Conservation (phyloP, 2,888 invertebrate genomes). For the Rhyacophila evoluta region DNA sequence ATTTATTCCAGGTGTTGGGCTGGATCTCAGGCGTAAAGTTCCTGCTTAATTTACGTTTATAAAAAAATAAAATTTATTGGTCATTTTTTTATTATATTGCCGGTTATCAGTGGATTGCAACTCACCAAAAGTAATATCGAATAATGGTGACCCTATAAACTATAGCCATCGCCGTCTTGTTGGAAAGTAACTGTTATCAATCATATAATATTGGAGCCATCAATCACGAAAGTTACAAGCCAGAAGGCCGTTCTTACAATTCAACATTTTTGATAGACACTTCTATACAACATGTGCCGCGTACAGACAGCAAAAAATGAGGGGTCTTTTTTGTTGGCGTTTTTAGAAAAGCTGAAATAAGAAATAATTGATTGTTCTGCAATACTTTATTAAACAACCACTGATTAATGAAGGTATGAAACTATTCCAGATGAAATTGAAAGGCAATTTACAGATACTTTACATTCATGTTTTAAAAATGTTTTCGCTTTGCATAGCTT, state of each 20-base stretch:
- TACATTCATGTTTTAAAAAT: too few relatives aligned
- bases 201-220: conserved; percentile 53
- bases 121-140: too few relatives aligned
- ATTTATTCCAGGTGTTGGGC: too few relatives aligned
- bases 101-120: too few relatives aligned
- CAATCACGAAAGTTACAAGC: conserved; percentile 47
- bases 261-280: conserved; percentile 41
- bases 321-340: background rate
- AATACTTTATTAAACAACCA: background rate
- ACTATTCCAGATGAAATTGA: too few relatives aligned
- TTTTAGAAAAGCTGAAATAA: conserved; percentile 7
- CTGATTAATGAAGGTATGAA: background rate
- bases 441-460: too few relatives aligned
- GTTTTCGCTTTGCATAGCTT: too few relatives aligned
- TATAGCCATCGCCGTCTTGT: conserved; percentile 43
- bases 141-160: conserved; percentile 34
- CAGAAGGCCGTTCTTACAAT: conserved; percentile 44
- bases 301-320: conserved; percentile 20
- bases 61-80: too few relatives aligned
- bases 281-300: conserved; percentile 40
- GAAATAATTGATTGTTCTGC: conserved; percentile 4
- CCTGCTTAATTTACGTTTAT: too few relatives aligned
- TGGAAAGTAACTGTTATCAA: conserved; percentile 52
- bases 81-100: too few relatives aligned
- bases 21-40: too few relatives aligned